Evolutionary conservation across 2,113 vertebrate genomes (phyloP).

Genomic region (Edolisoma coerulescens): DNA sequence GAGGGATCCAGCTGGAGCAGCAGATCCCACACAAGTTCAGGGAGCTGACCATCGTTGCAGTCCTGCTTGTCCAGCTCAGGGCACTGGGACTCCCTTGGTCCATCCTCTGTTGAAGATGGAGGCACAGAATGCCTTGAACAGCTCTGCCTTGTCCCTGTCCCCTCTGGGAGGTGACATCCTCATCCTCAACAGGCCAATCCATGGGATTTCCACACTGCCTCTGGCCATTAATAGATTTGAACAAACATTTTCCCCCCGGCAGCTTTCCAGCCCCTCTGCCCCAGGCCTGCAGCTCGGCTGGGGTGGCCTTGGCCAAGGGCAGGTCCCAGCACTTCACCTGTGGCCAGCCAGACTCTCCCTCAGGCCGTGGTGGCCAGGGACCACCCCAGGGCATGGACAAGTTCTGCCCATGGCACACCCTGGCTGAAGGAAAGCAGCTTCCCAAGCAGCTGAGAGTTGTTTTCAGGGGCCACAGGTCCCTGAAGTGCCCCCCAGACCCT

Average conservation of each 20-base stretch:
- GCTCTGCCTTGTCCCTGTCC: not conserved
- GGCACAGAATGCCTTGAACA: not conserved
- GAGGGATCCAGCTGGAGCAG: not conserved
- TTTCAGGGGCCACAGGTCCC: not conserved
- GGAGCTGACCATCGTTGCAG: not conserved
- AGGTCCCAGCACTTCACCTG: not conserved
- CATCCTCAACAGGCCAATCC: not conserved
- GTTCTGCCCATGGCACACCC: not conserved
- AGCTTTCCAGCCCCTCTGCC: not conserved
- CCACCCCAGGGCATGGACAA: not conserved
- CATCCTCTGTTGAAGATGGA: not conserved
- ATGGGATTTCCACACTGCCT: not conserved
- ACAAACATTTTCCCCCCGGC: not conserved
- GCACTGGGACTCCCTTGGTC: not conserved
- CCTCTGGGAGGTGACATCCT: not conserved
- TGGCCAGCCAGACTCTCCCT: not conserved
- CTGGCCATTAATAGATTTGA: not conserved
- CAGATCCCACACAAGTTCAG: not conserved
- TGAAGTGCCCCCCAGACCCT: not conserved
- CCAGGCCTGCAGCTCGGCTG: rapidly evolving
- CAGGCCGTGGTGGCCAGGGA: rapidly evolving
- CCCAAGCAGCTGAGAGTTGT: not conserved
- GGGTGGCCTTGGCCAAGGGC: not conserved
- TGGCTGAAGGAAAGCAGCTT: not conserved
- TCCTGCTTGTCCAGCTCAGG: not conserved